Conservation (phyloP, 1,140 invertebrate species). For the Achroia grisella region DNA sequence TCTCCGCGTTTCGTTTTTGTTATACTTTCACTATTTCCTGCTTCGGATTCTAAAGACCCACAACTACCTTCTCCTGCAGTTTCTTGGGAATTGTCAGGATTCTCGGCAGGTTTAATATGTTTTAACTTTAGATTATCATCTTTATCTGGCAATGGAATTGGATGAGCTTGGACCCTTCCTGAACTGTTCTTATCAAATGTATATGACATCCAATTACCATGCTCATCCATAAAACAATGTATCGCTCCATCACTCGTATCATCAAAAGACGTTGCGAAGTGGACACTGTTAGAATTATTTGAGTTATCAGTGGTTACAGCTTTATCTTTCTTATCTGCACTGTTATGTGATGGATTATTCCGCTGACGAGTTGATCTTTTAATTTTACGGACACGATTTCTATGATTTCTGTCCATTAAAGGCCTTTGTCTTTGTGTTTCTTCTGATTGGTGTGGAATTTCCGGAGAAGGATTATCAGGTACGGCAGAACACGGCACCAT, state of each 20-base stretch:
- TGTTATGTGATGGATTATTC: constrained; percentile 53
- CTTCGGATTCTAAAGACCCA: constrained; percentile 62
- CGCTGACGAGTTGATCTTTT: constrained; percentile 66
- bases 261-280: constrained; percentile 88
- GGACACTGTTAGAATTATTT: constrained; percentile 60
- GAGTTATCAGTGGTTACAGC: constrained; percentile 45
- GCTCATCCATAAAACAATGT: constrained; percentile 87
- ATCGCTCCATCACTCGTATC: constrained; percentile 91
- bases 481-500: constrained; percentile 62
- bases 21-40: constrained; percentile 54
- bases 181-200: constrained; percentile 85
- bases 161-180: constrained; percentile 42
- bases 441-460: constrained; percentile 34
- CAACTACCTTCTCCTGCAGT: constrained; percentile 62
- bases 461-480: constrained; percentile 31
- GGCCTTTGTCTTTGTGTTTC: constrained; percentile 57
- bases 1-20: constrained; percentile 61
- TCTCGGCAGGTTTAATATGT: constrained; percentile 56
- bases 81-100: constrained; percentile 55
- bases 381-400: constrained; percentile 67
- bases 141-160: constrained; percentile 52
- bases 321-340: constrained; percentile 49
- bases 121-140: constrained; percentile 58
- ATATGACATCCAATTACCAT: constrained; percentile 85
- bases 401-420: constrained; percentile 68